Evolutionary conservation across 1,140 invertebrate species (phyloP), one percentile per base, ranked within the genome.

Genomic region (Venustaconcha ellipsiformis): DNA sequence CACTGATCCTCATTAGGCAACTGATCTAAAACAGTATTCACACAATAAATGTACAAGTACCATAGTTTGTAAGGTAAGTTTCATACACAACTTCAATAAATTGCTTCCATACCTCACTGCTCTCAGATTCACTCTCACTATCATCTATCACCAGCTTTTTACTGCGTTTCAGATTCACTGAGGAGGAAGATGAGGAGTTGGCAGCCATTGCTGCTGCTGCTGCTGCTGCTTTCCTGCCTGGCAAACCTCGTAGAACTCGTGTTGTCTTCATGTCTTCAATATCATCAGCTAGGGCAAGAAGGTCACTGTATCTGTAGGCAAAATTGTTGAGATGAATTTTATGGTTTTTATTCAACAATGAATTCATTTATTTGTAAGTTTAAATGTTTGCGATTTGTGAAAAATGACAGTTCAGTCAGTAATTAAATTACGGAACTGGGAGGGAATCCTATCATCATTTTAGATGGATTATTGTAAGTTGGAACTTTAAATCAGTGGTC

Each of bases 271-370:
- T 81, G 87, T 97, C 96, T 76, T 96, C 96, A 79, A 96, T 94
- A 74, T 91, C 91, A 88, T 97, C 96, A 13, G 96, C 95, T 79
- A 98, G 92, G 0, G 95, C 94, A 90, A 98, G 96, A 72, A 99
- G 91, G 86, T 98, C 96, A 88, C 94, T 94, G 88, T 95, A 98
- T 90, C 90, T 91, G 72, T 14, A 79, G 62, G 48, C 70, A 72
- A 69, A 23, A 56, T 18, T 26, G 65, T 8, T 37, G n/a, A 20
- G 37, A 48, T 48, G 37, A 48, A 48, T 48, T 48, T 48, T 48
- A 48, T 48, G 37, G 37, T 48, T 48, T 48, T 6, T 48, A 11
- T 48, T 48, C 37, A 48, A 48, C 37, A 6, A 48, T 11, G 11
- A 48, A 48, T 48, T 48, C 37, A 48, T 48, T 48, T 48, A 48